Evolutionary conservation across 37 sponge, comb jelly and placozoan genomes (phyloP).

Genomic region (Halichondria panicea): DNA sequence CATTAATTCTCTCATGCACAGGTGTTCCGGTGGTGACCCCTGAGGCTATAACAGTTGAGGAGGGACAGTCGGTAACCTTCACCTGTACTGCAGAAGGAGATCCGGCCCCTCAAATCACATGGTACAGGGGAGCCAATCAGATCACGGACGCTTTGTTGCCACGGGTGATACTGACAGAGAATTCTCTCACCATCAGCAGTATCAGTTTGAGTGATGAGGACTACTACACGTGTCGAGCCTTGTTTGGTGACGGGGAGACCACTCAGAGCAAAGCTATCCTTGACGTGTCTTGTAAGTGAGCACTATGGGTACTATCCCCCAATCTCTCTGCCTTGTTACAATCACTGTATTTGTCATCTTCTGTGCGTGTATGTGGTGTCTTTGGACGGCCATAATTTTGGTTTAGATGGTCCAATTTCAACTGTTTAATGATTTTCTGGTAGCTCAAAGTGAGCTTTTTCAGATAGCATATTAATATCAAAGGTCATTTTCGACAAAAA

Average conservation of each 20-base stretch:
- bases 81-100: conserved; percentile 12
- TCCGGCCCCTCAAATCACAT: conserved; percentile 29
- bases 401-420: too few relatives aligned
- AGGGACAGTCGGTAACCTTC: conserved; percentile 31
- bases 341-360: background rate
- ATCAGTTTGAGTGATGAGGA: conserved; percentile 31
- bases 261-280: conserved; percentile 9
- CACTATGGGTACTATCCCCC: background rate
- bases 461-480: too few relatives aligned
- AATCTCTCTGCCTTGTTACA: background rate
- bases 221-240: conserved; percentile 43
- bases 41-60: background rate
- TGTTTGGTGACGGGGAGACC: conserved; percentile 21
- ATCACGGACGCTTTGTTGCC: conserved; percentile 6
- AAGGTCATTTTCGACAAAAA: too few relatives aligned
- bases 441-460: too few relatives aligned
- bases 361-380: too few relatives aligned
- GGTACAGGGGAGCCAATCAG: conserved; percentile 30
- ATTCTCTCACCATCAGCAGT: conserved; percentile 19
- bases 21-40: conserved; percentile 23
- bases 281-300: conserved; percentile 27
- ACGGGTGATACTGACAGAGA: background rate
- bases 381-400: too few relatives aligned
- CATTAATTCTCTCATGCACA: background rate
- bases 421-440: too few relatives aligned